Conservation (phyloP, 2,888 invertebrate species). For the Monochamus alternatus region DNA sequence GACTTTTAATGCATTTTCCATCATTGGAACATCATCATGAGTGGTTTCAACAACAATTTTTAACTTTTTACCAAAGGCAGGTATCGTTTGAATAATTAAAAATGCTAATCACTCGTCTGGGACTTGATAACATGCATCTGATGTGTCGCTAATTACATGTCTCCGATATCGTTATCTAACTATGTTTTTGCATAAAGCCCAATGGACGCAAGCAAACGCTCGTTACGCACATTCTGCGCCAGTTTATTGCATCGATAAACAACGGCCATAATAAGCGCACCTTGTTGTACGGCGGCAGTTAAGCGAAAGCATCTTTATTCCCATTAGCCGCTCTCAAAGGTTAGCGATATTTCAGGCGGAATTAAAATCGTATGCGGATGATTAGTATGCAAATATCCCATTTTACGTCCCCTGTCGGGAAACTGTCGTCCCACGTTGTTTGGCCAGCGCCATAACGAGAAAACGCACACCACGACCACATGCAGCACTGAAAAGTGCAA, state of each 20-base stretch:
- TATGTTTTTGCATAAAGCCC: conserved; percentile 2
- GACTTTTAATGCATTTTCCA: too few relatives aligned
- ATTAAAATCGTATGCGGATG: conserved; percentile 35
- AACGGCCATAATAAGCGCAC: conserved; percentile 26
- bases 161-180: conserved; percentile 10
- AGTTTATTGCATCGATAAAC: conserved; percentile 35
- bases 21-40: too few relatives aligned
- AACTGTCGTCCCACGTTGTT: conserved; percentile 34
- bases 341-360: conserved; percentile 24
- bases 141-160: conserved; percentile 3
- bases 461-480: conserved; percentile 27
- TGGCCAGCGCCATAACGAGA: conserved; percentile 24
- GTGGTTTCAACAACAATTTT: too few relatives aligned
- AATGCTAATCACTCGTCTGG: neutral
- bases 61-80: too few relatives aligned
- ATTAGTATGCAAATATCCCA: conserved; percentile 35
- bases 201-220: conserved; percentile 18
- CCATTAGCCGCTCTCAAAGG: conserved; percentile 19
- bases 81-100: neutral
- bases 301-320: conserved; percentile 36
- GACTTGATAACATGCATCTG: neutral
- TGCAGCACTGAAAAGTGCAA: conserved; percentile 35
- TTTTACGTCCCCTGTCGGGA: conserved; percentile 27
- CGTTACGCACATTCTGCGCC: conserved; percentile 30
- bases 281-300: conserved; percentile 19